Evolutionary conservation across 2,888 invertebrate species (phyloP).

Genomic region (Philopedon plagiatum): DNA sequence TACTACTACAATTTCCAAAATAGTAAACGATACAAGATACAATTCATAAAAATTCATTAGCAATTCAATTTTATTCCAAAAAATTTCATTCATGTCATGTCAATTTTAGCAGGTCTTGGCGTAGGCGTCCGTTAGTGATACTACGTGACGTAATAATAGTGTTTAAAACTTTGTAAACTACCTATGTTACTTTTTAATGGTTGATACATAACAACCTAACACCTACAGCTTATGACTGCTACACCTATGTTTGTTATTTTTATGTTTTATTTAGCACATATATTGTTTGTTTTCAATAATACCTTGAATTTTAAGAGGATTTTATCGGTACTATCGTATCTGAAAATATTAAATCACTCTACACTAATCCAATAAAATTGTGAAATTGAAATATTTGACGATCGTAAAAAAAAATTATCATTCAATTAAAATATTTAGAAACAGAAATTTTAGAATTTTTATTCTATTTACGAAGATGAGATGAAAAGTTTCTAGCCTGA

Average conservation of each 20-base stretch:
- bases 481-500: no score
- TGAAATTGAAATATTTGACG: no score
- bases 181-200: slow-evolving; percentile 4
- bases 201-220: slow-evolving; percentile 5
- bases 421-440: no score
- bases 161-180: not conserved
- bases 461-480: no score
- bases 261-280: slow-evolving; percentile 9
- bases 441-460: no score
- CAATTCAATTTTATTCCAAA: slow-evolving; percentile 2
- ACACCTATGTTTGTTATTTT: slow-evolving; percentile 13
- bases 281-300: not conserved
- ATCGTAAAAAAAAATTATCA: no score
- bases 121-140: slow-evolving; percentile 22
- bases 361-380: no score
- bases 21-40: not conserved
- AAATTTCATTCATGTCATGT: slow-evolving; percentile 25
- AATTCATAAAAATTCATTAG: not conserved
- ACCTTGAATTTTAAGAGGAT: not conserved
- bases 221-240: not conserved
- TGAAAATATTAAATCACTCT: no score
- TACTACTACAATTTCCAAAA: no score
- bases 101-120: not conserved
- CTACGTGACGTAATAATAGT: slow-evolving; percentile 13
- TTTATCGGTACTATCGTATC: no score